phyloP scores from a whole-genome alignment of 2,113 vertebrate species.

The Dendropsophus ebraccatus region DNA sequence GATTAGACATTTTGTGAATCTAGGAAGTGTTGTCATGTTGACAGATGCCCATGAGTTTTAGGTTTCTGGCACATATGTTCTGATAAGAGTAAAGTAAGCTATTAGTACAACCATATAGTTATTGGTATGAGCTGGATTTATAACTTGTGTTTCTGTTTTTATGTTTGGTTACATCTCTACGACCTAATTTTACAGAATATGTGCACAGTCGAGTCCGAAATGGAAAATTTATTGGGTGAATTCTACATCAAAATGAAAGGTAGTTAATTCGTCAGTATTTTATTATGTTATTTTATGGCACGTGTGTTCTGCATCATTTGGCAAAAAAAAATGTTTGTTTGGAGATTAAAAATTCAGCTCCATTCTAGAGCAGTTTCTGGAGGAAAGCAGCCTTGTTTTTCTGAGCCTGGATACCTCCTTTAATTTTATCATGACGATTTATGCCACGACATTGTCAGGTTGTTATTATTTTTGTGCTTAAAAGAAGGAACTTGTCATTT shows the following conservation, averaged over 20 bases:
- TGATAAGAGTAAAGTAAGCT: not conserved
- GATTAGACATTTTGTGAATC: too few species aligned
- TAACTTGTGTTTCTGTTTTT: not conserved
- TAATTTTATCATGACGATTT: too few species aligned
- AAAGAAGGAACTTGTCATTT: too few species aligned
- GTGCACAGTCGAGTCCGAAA: slow-evolving; percentile 90
- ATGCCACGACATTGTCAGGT: too few species aligned
- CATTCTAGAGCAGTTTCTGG: too few species aligned
- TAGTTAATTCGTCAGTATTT: slow-evolving; percentile 62
- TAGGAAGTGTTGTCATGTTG: too few species aligned
- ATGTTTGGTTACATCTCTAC: not conserved
- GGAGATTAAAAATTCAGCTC: too few species aligned
- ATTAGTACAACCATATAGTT: not conserved
- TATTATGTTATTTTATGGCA: not conserved
- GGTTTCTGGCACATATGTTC: not conserved
- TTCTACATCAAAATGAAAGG: slow-evolving; percentile 99
- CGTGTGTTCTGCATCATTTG: not conserved
- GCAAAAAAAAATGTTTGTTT: not conserved
- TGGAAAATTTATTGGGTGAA: slow-evolving; percentile 93
- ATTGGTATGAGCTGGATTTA: not conserved
- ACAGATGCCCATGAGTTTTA: not conserved
- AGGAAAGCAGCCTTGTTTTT: too few species aligned
- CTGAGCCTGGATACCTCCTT: too few species aligned
- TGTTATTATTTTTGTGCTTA: too few species aligned
- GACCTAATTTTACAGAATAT: slow-evolving; percentile 80